Conservation (phyloP, 2,888 invertebrate species). For the Gymnoscelis rufifasciata region DNA sequence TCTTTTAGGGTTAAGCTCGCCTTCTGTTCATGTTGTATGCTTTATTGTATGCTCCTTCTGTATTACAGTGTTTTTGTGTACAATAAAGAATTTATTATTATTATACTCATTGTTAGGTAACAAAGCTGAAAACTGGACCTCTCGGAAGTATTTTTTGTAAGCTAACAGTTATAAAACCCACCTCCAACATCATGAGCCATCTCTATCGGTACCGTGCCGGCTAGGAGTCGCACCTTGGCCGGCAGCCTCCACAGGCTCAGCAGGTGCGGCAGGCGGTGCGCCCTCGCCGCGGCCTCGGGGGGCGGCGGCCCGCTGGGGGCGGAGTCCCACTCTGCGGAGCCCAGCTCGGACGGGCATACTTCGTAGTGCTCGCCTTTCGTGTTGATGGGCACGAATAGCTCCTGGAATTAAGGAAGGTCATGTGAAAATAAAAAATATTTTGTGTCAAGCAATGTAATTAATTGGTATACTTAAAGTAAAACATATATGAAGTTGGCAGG, state of each 20-base stretch:
- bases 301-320: constrained; percentile 62
- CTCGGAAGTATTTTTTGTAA: too few species aligned
- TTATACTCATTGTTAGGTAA: too few species aligned
- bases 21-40: too few species aligned
- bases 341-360: constrained; percentile 76
- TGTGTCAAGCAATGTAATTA: too few species aligned
- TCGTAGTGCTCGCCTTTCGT: constrained; percentile 87
- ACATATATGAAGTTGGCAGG: too few species aligned
- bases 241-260: constrained; percentile 80
- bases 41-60: too few species aligned
- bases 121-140: too few species aligned
- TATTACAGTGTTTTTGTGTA: too few species aligned
- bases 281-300: constrained; percentile 74
- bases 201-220: constrained; percentile 79
- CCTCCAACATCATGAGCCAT: constrained; percentile 82
- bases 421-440: too few species aligned
- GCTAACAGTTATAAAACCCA: constrained; percentile 36
- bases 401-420: constrained; percentile 75
- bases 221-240: constrained; percentile 79
- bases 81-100: too few species aligned
- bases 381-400: constrained; percentile 85
- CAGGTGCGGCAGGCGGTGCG: constrained; percentile 75
- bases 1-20: too few species aligned
- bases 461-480: too few species aligned
- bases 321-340: constrained; percentile 74